Conservation (phyloP, 2,797 vertebrate species). For the Trachops cirrhosus region DNA sequence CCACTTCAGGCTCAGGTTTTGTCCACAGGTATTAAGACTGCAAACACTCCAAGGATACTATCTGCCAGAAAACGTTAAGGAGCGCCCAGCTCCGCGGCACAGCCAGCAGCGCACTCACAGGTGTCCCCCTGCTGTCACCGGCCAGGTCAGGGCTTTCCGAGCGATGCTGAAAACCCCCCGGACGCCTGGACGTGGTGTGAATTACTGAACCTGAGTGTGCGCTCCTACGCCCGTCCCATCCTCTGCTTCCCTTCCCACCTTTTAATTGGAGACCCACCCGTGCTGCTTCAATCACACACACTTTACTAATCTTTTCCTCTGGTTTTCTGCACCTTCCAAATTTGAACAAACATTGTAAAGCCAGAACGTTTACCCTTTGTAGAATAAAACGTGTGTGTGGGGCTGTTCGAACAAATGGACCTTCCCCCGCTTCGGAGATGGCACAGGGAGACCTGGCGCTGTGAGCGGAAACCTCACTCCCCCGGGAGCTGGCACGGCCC, state of each 20-base stretch:
- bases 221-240: rapidly evolving
- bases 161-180: neutral
- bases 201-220: neutral
- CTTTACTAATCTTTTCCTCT: neutral
- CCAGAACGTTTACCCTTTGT: neutral
- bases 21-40: neutral
- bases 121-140: neutral
- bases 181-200: neutral
- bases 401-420: neutral
- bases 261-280: neutral
- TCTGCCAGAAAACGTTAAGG: neutral
- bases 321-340: conserved; percentile 35
- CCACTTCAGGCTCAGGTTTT: neutral
- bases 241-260: neutral
- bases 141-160: neutral
- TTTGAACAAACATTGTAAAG: neutral
- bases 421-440: neutral
- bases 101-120: neutral
- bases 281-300: neutral
- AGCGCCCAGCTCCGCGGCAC: neutral
- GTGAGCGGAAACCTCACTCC: conserved; percentile 28
- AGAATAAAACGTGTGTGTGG: neutral
- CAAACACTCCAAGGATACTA: neutral
- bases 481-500: neutral
- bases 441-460: neutral